phyloP scores from a whole-genome alignment of 2,113 vertebrate genomes.

The Echinops telfairi region DNA sequence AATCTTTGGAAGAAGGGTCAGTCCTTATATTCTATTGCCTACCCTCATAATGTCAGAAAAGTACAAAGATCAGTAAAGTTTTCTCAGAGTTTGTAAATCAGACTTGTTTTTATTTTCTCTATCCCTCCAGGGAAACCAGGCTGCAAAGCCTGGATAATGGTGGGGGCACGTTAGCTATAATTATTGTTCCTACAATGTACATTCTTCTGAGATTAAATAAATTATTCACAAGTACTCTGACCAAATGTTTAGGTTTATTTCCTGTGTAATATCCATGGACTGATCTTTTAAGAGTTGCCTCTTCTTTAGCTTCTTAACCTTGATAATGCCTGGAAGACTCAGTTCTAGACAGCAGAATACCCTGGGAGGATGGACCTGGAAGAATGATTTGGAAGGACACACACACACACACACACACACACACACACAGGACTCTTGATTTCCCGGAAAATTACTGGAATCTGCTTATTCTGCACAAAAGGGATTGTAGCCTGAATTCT shows the following conservation, averaged over 20 bases:
- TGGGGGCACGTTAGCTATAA: background rate
- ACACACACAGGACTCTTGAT: background rate
- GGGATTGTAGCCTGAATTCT: background rate
- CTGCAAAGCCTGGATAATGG: background rate
- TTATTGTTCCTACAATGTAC: background rate
- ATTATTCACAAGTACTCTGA: background rate
- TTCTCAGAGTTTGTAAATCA: constrained; percentile 20
- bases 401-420: accelerated
- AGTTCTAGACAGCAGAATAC: background rate
- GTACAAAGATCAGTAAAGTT: constrained; percentile 67
- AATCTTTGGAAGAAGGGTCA: constrained; percentile 31
- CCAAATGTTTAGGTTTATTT: background rate
- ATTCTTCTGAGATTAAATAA: background rate
- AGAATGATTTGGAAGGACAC: background rate
- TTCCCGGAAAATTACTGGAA: background rate
- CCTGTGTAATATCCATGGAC: background rate
- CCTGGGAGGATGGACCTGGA: background rate
- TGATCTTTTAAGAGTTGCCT: background rate
- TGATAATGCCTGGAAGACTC: background rate
- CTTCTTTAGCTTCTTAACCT: background rate
- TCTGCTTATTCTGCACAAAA: background rate
- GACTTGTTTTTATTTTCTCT: constrained; percentile 59
- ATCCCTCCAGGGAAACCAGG: constrained; percentile 15
- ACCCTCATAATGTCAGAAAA: constrained; percentile 32
- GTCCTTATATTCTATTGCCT: constrained; percentile 32